Conservation (phyloP, 1,140 invertebrate genomes). For the Cydia pomonella region DNA sequence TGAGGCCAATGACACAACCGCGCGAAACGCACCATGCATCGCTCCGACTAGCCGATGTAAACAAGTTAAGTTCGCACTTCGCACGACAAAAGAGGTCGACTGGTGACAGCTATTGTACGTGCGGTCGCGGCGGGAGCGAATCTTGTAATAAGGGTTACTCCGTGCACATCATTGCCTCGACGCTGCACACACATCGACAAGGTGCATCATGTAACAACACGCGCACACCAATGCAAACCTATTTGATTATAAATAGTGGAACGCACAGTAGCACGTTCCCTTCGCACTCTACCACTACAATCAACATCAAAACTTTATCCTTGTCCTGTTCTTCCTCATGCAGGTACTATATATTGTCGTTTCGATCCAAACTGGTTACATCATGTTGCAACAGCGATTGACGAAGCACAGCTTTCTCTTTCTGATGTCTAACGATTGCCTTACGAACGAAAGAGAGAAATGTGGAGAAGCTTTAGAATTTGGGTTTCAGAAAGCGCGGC, state of each 20-base stretch:
- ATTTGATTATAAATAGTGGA: conserved; percentile 80
- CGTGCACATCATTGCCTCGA: conserved; percentile 79
- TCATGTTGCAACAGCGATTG: conserved; percentile 61
- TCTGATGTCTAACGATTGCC: conserved; percentile 46
- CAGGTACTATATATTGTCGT: conserved; percentile 42
- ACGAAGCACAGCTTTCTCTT: conserved; percentile 57
- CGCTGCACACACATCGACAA: conserved; percentile 60
- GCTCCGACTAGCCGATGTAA: conserved; percentile 67
- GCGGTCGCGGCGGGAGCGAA: conserved; percentile 72
- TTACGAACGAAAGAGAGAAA: conserved; percentile 54
- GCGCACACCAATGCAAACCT: conserved; percentile 63
- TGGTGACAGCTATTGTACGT: conserved; percentile 67
- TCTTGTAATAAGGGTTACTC: conserved; percentile 79
- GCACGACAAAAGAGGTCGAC: conserved; percentile 72
- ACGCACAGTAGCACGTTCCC: conserved; percentile 79
- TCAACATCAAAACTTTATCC: conserved; percentile 61
- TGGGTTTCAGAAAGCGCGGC: conserved; percentile 69
- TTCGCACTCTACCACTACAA: conserved; percentile 75
- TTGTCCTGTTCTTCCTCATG: conserved; percentile 50
- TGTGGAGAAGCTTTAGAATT: conserved; percentile 53
- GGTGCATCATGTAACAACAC: conserved; percentile 73
- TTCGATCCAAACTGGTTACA: conserved; percentile 69
- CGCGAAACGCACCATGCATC: conserved; percentile 71
- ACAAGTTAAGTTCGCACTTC: conserved; percentile 72
- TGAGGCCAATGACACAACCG: conserved; percentile 73